These are phyloP conservation scores for Dolichallabes microphthalmus DNA, from an alignment of 2,113 vertebrate species.

Conservation along the genomic window DNA sequence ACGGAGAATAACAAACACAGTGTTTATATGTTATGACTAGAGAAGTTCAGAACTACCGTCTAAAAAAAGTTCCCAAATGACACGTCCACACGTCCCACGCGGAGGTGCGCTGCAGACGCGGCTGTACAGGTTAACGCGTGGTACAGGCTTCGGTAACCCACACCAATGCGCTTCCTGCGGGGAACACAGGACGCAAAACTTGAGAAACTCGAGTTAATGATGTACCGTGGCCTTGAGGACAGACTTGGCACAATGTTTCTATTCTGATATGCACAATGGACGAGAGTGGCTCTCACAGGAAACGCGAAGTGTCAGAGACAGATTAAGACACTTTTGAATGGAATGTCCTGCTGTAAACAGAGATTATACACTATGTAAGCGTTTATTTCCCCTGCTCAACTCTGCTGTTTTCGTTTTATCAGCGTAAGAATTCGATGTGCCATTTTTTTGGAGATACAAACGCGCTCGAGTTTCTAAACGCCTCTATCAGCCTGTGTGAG, in stretches of 20 bases:
- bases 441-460: not conserved
- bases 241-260: slow-evolving; percentile 10
- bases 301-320: slow-evolving; percentile 29
- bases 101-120: not conserved
- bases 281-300: slow-evolving; percentile 38
- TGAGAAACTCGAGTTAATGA: not conserved
- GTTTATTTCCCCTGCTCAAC: not conserved
- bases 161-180: not conserved
- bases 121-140: not conserved
- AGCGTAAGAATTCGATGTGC: not conserved
- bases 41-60: not conserved
- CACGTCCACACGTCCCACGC: not conserved
- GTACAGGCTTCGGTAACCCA: not conserved
- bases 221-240: not conserved
- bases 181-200: not conserved
- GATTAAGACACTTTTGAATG: slow-evolving; percentile 10
- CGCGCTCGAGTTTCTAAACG: not conserved
- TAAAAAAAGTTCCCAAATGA: not conserved
- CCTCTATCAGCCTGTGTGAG: not conserved
- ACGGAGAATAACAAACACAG: not conserved
- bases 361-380: not conserved
- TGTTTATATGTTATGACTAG: not conserved
- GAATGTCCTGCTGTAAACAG: slow-evolving; percentile 4
- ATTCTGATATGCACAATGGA: slow-evolving; percentile 26
- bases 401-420: not conserved